Conservation (phyloP, 2,888 invertebrate genomes). For the Aleiodes alternator region DNA sequence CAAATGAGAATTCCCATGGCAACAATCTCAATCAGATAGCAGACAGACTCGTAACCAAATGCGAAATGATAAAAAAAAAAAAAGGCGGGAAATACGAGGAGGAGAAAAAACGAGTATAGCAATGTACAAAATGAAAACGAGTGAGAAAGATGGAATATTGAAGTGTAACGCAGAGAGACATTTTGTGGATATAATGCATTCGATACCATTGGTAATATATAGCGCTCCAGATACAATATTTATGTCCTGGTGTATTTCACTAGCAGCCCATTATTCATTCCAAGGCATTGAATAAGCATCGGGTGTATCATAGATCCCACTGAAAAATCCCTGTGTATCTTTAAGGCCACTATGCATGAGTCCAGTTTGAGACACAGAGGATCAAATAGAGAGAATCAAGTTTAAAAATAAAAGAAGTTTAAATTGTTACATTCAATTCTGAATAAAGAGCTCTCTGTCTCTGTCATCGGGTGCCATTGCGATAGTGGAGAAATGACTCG, state of each 20-base stretch:
- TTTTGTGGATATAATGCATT: constrained; percentile 68
- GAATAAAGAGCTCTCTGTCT: too few species aligned
- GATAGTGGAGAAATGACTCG: not conserved
- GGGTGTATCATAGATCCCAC: constrained; percentile 67
- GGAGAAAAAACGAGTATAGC: constrained; percentile 36
- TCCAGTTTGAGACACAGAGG: not conserved
- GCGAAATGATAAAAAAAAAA: constrained; percentile 31
- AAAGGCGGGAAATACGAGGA: not conserved
- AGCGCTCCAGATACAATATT: constrained; percentile 75
- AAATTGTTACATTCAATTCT: too few species aligned
- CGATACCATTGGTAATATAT: constrained; percentile 71
- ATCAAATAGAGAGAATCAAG: not conserved
- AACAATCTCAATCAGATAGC: constrained; percentile 71
- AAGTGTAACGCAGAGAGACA: constrained; percentile 46
- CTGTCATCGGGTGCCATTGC: too few species aligned
- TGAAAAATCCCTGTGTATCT: constrained; percentile 53
- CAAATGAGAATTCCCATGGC: constrained; percentile 69
- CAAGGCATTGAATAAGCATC: constrained; percentile 73
- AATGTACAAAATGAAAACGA: constrained; percentile 3
- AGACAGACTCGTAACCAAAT: constrained; percentile 25
- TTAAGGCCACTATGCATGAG: constrained; percentile 49
- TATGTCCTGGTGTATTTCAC: constrained; percentile 73
- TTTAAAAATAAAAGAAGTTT: not conserved
- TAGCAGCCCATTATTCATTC: constrained; percentile 75
- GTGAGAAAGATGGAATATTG: constrained; percentile 37